Evolutionary conservation across 2,113 vertebrate species (phyloP).

Genomic region (Cochlearius cochlearius): DNA sequence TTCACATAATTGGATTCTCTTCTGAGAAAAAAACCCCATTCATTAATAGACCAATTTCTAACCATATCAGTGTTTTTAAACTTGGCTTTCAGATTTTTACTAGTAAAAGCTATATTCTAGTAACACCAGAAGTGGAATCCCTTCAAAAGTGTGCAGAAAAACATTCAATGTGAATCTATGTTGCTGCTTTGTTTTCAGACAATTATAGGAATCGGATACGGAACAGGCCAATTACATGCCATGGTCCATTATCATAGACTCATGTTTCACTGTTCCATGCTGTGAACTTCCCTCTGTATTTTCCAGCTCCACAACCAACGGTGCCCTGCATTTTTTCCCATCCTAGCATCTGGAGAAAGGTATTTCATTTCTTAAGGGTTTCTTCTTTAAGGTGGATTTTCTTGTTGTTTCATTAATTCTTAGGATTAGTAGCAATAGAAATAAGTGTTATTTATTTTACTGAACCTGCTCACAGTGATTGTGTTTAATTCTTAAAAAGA

Average conservation of each 20-base stretch:
- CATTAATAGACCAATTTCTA: neutral
- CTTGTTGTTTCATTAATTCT: neutral
- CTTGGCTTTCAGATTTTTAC: neutral
- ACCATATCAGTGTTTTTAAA: neutral
- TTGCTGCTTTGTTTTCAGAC: neutral
- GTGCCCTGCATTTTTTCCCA: neutral
- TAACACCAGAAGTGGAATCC: neutral
- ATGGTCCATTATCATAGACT: neutral
- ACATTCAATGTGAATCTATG: neutral
- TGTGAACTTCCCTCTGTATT: neutral
- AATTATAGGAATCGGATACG: neutral
- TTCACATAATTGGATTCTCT: neutral
- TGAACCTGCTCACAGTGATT: neutral
- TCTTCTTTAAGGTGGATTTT: neutral
- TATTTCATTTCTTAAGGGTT: neutral
- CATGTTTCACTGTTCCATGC: neutral
- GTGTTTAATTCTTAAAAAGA: neutral
- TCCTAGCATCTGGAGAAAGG: neutral
- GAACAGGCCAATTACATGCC: neutral
- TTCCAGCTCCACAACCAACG: neutral
- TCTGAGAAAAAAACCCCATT: neutral
- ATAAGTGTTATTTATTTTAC: neutral
- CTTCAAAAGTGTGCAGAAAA: neutral
- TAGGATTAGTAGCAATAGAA: neutral
- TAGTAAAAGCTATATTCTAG: neutral